Base-by-base conservation (phyloP, 2,113 vertebrate genomes). In the Mormyrus iriodes region DNA sequence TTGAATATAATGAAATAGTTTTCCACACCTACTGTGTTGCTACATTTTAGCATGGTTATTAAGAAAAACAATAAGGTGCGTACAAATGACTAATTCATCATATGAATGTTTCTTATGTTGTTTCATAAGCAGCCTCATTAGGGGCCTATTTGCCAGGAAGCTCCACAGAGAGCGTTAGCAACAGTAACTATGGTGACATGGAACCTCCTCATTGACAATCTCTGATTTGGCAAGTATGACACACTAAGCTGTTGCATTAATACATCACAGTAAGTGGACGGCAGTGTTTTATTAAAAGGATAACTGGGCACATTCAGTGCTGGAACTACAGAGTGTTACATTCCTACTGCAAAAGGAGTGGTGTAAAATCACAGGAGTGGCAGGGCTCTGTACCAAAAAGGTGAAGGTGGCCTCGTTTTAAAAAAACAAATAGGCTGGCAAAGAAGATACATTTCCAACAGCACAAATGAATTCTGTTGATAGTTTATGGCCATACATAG, bases 131-230 rank as follows among this genome's bases (percentile, higher is more conserved):
- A 17, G 44, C 27, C 17, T 24, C 85, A 86, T 86, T 19, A 86
- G 85, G 21, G 42, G 82, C 82, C 82, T 10, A 5, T 2, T 87
- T 69, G 35, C n/a, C 61, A 31, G 87, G 24, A 12, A 88, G 49
- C 85, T 52, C 9, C 49, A 48, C 87, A 52, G 42, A 13, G n/a
- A 69, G 65, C 82, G 48, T 48, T 88, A 76, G 42, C 87, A 88
- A 65, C 46, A 51, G 61, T 88, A 88, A 88, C 87, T 61, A 73
- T 88, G 88, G 48, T n/a, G 88, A 88, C 69, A 88, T 46, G 10
- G 35, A 53, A 53, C 76, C 79, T 46, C n/a, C 51, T 39, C 76
- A 89, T 15, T 55, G 51, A 89, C 15, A 89, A 51, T n/a, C 51
- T 89, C 21, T 39, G 27, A 42, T 44, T 35, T 53, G 76, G 31